Conservation (phyloP, 2,797 vertebrate species). For the Tympanoctomys barrerae region DNA sequence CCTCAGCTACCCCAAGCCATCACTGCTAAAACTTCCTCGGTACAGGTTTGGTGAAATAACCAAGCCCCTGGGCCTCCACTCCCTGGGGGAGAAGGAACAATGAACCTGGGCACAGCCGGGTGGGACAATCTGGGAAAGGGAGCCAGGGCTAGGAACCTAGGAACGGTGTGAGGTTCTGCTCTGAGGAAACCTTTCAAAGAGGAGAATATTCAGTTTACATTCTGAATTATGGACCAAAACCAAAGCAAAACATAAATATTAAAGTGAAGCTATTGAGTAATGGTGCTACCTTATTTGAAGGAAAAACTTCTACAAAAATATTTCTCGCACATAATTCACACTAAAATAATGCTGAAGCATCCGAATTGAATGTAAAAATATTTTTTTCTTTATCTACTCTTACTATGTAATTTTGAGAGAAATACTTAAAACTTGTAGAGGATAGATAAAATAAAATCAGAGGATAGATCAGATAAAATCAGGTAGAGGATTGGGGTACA, state of each 20-base stretch:
- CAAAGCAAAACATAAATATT: conserved; percentile 4
- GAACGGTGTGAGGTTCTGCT: neutral
- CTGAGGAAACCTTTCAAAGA: neutral
- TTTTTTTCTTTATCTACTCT: neutral
- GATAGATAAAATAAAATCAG: too few relatives aligned
- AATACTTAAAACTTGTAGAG: neutral
- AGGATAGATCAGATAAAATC: too few relatives aligned
- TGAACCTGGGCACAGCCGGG: neutral
- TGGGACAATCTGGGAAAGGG: fast-evolving
- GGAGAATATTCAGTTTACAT: neutral
- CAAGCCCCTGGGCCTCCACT: neutral
- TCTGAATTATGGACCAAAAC: neutral
- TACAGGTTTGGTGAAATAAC: neutral
- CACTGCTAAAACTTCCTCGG: neutral
- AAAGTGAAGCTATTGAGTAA: conserved; percentile 52
- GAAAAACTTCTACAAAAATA: conserved; percentile 37
- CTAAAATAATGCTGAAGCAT: neutral
- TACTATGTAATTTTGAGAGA: neutral
- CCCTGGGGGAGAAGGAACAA: neutral
- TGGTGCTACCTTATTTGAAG: conserved; percentile 9
- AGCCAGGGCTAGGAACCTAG: neutral
- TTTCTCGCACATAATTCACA: neutral
- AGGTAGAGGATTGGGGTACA: neutral
- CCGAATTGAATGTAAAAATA: neutral
- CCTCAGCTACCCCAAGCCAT: neutral